Base-by-base conservation (phyloP, 2,113 vertebrate species). In the Oenanthe melanoleuca region DNA sequence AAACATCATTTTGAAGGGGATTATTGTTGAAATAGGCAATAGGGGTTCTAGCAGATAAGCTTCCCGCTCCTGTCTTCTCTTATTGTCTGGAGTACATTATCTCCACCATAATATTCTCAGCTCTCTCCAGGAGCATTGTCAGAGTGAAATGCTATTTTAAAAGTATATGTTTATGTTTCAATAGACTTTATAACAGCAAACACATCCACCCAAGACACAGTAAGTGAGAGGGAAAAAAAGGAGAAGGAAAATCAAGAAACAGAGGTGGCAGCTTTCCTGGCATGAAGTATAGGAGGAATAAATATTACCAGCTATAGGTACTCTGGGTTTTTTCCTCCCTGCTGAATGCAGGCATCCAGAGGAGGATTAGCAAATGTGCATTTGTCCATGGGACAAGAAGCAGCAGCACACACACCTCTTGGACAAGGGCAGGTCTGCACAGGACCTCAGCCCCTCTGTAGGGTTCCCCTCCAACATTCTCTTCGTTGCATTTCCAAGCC, bases 1-100 rank as follows among this genome's bases (percentile, higher is more conserved):
- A 96, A 96, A 91, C 94, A 97, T 96, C 61, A 94, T 96, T 97
- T 94, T 96, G 96, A 96, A 97, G 94, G 92, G 95, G 96, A 96
- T 97, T 95, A 96, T 97, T 97, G 95, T 97, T 97, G 94, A 97
- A 97, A 97, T 89, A 97, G 97, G 93, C 97, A 97, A 96, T 97
- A 96, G 94, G 95, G 93, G 94, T 96, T 95, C 93, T 93, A 93
- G 86, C 84, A 97, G 96, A 97, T 96, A 97, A 96, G 95, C 97
- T 92, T 97, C 90, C 91, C 0, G 63, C 90, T 95, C 90, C 96
- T 91, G 96, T 96, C 94, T 97, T 96, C 95, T 93, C 77, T 97
- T 96, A 96, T 96, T 97, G 97, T 97, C 88, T 97, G 93, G 79
- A 96, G 96, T 94, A 91, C 94, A 97, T 97, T 96, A 97, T 97